Evolutionary conservation across 2,797 vertebrate species (phyloP).

Genomic region (Scarus forsteni): DNA sequence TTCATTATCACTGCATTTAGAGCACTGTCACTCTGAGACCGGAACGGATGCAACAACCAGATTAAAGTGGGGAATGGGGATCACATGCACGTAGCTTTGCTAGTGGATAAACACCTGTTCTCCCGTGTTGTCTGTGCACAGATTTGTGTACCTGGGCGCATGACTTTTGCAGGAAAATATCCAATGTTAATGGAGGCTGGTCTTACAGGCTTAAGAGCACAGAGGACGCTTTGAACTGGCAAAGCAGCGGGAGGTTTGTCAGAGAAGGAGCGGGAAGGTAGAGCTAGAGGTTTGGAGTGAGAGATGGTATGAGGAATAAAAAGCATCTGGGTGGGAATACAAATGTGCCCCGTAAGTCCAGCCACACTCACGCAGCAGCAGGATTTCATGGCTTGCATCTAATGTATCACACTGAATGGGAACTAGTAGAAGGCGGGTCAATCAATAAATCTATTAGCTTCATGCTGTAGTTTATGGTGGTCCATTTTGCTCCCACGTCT

Average conservation of each 20-base stretch:
- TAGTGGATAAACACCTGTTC: constrained; percentile 13
- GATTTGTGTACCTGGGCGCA: constrained; percentile 1
- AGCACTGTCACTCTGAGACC: constrained; percentile 56
- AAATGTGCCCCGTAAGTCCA: constrained; percentile 68
- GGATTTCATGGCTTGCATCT: constrained; percentile 54
- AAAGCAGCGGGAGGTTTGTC: constrained; percentile 16
- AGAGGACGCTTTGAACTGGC: constrained; percentile 66
- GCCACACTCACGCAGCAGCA: constrained; percentile 38
- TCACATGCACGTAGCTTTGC: not conserved
- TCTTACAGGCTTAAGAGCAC: constrained; percentile 54
- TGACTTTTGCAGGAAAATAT: constrained; percentile 29
- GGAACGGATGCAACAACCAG: constrained; percentile 41
- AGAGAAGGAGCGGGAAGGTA: constrained; percentile 22
- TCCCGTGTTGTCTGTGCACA: not conserved
- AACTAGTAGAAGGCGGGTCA: constrained; percentile 43
- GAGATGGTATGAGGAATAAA: constrained; percentile 28
- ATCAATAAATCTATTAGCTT: constrained; percentile 81
- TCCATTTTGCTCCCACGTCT: constrained; percentile 54
- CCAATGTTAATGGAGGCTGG: constrained; percentile 40
- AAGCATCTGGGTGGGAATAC: constrained; percentile 58
- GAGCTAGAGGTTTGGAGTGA: constrained; percentile 36
- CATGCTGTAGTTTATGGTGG: constrained; percentile 65
- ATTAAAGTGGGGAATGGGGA: constrained; percentile 36
- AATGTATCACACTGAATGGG: constrained; percentile 55
- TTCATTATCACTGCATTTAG: constrained; percentile 71